Base-by-base conservation (phyloP, 2,888 invertebrate species). In the Yponomeuta plumbellus region DNA sequence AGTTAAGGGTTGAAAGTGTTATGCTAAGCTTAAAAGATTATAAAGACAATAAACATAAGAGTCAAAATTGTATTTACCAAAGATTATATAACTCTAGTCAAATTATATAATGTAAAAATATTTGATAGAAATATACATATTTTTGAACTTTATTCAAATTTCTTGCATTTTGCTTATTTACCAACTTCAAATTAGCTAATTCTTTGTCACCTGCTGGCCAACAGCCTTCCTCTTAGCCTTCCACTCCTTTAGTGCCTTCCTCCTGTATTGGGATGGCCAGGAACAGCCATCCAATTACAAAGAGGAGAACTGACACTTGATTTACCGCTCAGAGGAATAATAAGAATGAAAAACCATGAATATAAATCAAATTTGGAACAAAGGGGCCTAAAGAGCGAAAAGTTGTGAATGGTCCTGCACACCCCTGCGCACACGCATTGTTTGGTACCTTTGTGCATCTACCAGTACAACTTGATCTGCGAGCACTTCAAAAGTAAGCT, bases 321-420 rank as follows among this genome's bases (percentile, higher is more conserved):
- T 88, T 86, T 84, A 83, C 79, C 81, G 81, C 76, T 75, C 71
- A 75, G 75, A 75, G 75, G 84, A 85, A 88, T 86, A 88, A 87
- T 88, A 87, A 80, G 79, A 85, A 83, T 79, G 80, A 78, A 81
- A 78, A 77, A 79, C 80, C 82, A 91, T 91, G 90, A 91, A 91
- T 91, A 90, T 91, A 91, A 90, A 91, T 91, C 91, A 90, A 88
- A 90, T 83, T 52, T 79, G 83, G 88, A 86, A 91, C 90, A 91
- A 91, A 83, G 79, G 74, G 71, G 74, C 80, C 80, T 90, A 91
- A 90, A 91, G 88, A 91, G 88, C 89, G 88, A 89, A 88, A 86
- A 89, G 82, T 88, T 84, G 86, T 89, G 88, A 89, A 89, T 86
- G 85, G 82, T 81, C 77, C 72, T 76, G 77, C 80, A 84, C 85